Evolutionary conservation across 1,140 invertebrate genomes (phyloP).

Genomic region (Drosophila ogumai): DNA sequence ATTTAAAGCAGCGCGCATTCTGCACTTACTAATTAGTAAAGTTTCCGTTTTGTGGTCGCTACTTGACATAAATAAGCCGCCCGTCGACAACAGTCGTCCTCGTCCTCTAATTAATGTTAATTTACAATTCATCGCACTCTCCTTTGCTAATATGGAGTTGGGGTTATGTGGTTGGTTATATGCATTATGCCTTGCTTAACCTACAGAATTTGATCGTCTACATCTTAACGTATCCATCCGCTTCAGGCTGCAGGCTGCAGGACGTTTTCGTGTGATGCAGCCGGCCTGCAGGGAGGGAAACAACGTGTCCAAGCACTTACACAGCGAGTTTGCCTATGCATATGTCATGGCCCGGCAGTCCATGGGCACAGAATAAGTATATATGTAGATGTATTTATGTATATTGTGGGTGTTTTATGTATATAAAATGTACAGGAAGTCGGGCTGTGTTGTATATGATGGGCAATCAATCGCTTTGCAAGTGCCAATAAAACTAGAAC

Average conservation of each 20-base stretch:
- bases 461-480: constrained; percentile 63
- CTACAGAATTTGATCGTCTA: constrained; percentile 81
- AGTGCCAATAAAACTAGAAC: constrained; percentile 40
- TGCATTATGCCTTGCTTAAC: constrained; percentile 68
- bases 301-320: constrained; percentile 39
- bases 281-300: constrained; percentile 15
- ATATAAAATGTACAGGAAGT: constrained; percentile 75
- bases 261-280: neutral
- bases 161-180: constrained; percentile 52
- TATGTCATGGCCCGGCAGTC: constrained; percentile 13
- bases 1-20: constrained; percentile 43
- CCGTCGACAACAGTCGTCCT: constrained; percentile 18
- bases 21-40: constrained; percentile 66
- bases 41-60: constrained; percentile 38
- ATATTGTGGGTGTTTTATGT: constrained; percentile 30
- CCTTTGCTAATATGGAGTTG: constrained; percentile 45
- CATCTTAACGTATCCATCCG: constrained; percentile 50
- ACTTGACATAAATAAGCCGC: constrained; percentile 67
- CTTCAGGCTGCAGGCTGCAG: constrained; percentile 1
- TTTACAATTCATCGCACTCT: constrained; percentile 67
- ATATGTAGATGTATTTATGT: constrained; percentile 21
- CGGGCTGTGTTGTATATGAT: constrained; percentile 16
- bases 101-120: constrained; percentile 63
- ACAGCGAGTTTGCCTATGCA: constrained; percentile 56
- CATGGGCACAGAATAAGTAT: constrained; percentile 36